phyloP scores from a whole-genome alignment of 2,888 invertebrate genomes.

The Idaea dimidiata region DNA sequence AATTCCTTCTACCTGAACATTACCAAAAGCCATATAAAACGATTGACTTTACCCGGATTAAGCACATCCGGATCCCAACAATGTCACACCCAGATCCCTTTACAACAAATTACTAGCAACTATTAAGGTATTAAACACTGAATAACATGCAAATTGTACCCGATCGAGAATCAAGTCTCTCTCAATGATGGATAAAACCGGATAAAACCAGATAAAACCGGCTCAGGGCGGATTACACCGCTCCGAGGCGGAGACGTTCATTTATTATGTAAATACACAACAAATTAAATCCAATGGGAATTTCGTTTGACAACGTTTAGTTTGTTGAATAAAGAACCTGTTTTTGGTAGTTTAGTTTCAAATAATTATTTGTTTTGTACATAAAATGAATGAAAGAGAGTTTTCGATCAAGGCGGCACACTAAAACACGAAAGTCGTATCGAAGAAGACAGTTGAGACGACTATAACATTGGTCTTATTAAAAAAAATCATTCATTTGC shows the following conservation, averaged over 20 bases:
- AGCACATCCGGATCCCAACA: background rate
- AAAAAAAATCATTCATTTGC: too few species aligned
- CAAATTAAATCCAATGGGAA: conserved; percentile 79
- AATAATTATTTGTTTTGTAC: conserved; percentile 1
- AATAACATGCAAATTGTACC: conserved; percentile 74
- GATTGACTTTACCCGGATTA: background rate
- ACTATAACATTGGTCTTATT: too few species aligned
- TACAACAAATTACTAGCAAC: conserved; percentile 57
- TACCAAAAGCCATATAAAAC: background rate
- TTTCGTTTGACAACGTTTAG: conserved; percentile 73
- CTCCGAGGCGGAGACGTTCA: conserved; percentile 73
- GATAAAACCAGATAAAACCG: conserved; percentile 65
- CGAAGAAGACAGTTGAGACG: too few species aligned
- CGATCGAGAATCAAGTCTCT: conserved; percentile 77
- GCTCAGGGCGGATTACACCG: conserved; percentile 61
- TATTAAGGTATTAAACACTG: conserved; percentile 63
- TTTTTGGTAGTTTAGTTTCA: conserved; percentile 46
- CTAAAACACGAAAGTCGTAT: too few species aligned
- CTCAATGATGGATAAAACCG: conserved; percentile 77
- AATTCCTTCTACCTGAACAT: too few species aligned
- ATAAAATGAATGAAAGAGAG: too few species aligned
- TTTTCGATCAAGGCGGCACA: too few species aligned
- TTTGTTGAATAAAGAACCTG: conserved; percentile 49
- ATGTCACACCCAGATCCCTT: background rate
- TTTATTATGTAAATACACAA: conserved; percentile 80